A percentile compares a stretch with the other conserved stretches of the same genome.
phyloP scores from a whole-genome alignment of 2,113 vertebrate genomes.

The Spheniscus mendiculus region DNA sequence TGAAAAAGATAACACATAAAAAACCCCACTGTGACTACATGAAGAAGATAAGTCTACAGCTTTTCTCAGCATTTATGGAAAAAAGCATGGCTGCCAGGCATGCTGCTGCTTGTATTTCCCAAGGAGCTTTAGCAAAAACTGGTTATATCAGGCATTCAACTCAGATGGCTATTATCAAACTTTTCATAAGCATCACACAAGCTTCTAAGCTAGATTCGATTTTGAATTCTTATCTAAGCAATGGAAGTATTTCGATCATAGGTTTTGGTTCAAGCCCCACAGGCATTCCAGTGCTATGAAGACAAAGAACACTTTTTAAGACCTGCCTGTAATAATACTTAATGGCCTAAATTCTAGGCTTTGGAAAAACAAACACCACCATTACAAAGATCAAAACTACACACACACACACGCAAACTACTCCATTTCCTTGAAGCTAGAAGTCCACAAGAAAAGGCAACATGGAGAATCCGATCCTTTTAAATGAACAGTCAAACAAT shows the following conservation, averaged over 20 bases:
- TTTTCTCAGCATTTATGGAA: background rate
- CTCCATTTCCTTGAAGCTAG: background rate
- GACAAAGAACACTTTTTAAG: background rate
- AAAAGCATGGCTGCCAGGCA: background rate
- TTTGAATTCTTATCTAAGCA: background rate
- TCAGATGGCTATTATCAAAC: background rate
- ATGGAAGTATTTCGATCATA: background rate
- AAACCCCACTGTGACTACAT: background rate
- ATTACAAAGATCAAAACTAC: background rate
- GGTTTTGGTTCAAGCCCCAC: background rate
- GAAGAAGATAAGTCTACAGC: background rate
- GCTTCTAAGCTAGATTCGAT: background rate
- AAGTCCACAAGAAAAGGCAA: background rate
- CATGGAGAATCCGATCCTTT: background rate
- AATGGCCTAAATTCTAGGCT: background rate
- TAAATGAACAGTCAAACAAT: background rate
- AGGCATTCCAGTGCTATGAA: background rate
- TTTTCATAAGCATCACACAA: background rate
- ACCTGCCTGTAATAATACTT: background rate
- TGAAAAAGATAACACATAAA: background rate
- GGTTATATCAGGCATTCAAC: background rate
- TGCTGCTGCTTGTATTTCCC: background rate
- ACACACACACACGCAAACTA: background rate
- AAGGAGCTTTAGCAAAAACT: background rate
- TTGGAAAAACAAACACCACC: background rate